A percentile compares a stretch with the other conserved stretches of the same genome.
These are phyloP conservation scores for Euproctis similis DNA, from an alignment of 2,888 invertebrate species.

Conservation along the genomic window DNA sequence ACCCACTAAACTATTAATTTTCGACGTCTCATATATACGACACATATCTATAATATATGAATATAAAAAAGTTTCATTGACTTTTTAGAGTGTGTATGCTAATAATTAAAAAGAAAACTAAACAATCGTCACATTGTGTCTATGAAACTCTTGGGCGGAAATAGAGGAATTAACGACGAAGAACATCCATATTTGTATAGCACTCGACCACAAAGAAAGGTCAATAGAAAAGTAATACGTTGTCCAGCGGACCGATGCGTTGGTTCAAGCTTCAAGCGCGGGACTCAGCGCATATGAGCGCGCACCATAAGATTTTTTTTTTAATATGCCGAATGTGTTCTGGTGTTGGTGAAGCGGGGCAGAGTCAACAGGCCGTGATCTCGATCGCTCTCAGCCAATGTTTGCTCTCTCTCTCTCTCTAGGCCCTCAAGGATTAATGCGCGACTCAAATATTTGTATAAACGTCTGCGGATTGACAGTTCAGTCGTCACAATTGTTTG, in stretches of 20 bases:
- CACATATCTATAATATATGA: no score
- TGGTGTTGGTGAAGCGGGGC: slow-evolving; percentile 32
- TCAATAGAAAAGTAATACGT: slow-evolving; percentile 73
- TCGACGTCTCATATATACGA: no score
- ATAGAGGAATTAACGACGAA: slow-evolving; percentile 66
- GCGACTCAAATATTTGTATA: slow-evolving; percentile 72
- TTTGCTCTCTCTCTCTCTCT: slow-evolving; percentile 56
- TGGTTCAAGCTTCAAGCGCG: no score
- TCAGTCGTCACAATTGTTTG: slow-evolving; percentile 74
- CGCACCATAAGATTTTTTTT: slow-evolving; percentile 47
- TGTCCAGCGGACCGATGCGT: slow-evolving; percentile 47
- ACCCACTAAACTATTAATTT: no score
- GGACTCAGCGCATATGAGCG: slow-evolving; percentile 40
- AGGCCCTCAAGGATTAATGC: slow-evolving; percentile 70
- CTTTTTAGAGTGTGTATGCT: slow-evolving; percentile 20
- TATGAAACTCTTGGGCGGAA: slow-evolving; percentile 59
- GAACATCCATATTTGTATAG: slow-evolving; percentile 70
- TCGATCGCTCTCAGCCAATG: slow-evolving; percentile 54
- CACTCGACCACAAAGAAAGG: slow-evolving; percentile 73
- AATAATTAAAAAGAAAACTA: slow-evolving; percentile 23
- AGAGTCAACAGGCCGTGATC: slow-evolving; percentile 66
- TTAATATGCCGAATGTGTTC: slow-evolving; percentile 31
- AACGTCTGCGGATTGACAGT: slow-evolving; percentile 74
- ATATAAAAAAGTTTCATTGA: slow-evolving; percentile 17
- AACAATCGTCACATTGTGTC: slow-evolving; percentile 34